A percentile compares a stretch with the other conserved stretches of the same genome.
Conservation (phyloP, 2,113 vertebrate genomes). For the Cephalopterus ornatus region DNA sequence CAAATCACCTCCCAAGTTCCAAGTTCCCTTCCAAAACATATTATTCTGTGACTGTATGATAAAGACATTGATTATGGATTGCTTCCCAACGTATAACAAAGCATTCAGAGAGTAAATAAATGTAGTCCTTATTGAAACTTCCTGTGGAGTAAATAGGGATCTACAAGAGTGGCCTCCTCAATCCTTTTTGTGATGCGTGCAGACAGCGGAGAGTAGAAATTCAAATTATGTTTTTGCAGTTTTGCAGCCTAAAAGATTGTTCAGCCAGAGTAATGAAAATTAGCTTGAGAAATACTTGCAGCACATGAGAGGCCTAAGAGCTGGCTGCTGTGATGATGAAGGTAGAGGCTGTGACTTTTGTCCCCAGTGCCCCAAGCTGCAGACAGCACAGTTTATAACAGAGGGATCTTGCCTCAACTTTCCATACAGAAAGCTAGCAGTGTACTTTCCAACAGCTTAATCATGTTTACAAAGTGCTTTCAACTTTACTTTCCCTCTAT, state of each 20-base stretch:
- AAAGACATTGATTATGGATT: background rate
- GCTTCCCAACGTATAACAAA: background rate
- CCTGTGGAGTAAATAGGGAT: background rate
- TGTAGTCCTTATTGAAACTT: background rate
- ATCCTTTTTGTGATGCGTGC: background rate
- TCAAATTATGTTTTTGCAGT: background rate
- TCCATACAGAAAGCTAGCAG: background rate
- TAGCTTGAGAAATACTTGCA: background rate
- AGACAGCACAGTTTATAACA: background rate
- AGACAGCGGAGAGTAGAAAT: background rate
- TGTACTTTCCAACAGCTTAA: background rate
- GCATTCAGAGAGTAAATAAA: background rate
- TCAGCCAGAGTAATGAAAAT: background rate
- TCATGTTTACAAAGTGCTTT: background rate
- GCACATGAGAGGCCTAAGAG: background rate
- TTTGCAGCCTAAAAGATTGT: background rate
- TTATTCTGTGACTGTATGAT: background rate
- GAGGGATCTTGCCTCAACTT: background rate
- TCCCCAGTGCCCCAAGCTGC: background rate
- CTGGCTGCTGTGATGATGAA: background rate
- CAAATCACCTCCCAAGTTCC: background rate
- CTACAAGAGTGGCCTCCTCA: background rate
- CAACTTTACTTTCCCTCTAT: background rate
- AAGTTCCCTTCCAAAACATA: background rate
- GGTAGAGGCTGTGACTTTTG: background rate